These are phyloP conservation scores for Chelon auratus DNA, from an alignment of 2,797 vertebrate genomes.

Conservation along the genomic window DNA sequence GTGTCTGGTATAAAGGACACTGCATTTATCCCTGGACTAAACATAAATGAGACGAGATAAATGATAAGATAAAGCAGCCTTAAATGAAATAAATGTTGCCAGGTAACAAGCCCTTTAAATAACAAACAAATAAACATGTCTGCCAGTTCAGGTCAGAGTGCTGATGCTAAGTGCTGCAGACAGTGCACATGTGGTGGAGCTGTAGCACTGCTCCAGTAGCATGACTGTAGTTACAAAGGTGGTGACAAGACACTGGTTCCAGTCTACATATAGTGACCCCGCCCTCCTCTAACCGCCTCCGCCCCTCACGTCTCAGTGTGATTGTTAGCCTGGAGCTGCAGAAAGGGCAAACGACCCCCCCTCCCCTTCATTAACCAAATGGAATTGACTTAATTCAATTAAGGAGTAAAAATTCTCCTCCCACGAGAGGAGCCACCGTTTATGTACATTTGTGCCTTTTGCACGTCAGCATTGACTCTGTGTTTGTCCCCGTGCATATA, in stretches of 20 bases:
- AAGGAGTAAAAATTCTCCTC: constrained; percentile 61
- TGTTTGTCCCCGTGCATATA: constrained; percentile 9
- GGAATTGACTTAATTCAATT: constrained; percentile 81
- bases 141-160: constrained; percentile 19
- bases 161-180: constrained; percentile 53
- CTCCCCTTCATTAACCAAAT: constrained; percentile 76
- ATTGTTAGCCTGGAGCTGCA: constrained; percentile 66
- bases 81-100: constrained; percentile 75
- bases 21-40: constrained; percentile 60
- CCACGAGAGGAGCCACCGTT: constrained; percentile 47
- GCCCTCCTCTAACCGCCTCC: constrained; percentile 31
- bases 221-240: constrained; percentile 42
- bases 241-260: constrained; percentile 46
- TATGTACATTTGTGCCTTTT: constrained; percentile 47
- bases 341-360: constrained; percentile 60
- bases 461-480: constrained; percentile 29
- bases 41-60: constrained; percentile 57
- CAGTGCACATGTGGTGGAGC: constrained; percentile 40
- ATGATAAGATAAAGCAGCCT: constrained; percentile 52
- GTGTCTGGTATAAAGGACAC: constrained; percentile 59
- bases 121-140: constrained; percentile 37
- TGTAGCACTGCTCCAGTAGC: constrained; percentile 6
- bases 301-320: constrained; percentile 50
- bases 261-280: constrained; percentile 36
- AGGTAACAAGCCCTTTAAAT: constrained; percentile 67